A percentile compares a stretch with the other conserved stretches of the same genome.
These are phyloP conservation scores for Synanthedon andrenaeformis DNA, from an alignment of 2,888 invertebrate genomes.

Conservation along the genomic window DNA sequence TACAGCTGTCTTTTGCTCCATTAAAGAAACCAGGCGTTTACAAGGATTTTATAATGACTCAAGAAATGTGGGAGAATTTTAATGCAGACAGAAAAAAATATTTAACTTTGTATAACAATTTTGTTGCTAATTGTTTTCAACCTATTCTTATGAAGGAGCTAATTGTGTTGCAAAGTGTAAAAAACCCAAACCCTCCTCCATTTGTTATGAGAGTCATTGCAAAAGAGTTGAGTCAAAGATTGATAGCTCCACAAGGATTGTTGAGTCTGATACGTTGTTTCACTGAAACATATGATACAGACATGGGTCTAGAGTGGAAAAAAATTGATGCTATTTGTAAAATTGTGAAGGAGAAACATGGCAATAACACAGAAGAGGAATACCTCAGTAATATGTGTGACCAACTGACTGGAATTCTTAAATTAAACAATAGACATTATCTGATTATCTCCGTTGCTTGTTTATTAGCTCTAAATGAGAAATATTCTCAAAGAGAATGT, in stretches of 20 bases:
- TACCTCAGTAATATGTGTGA: constrained; percentile 67
- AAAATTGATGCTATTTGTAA: constrained; percentile 75
- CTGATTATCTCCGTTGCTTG: constrained; percentile 67
- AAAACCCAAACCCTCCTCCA: constrained; percentile 59
- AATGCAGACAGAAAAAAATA: constrained; percentile 63
- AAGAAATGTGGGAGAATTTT: constrained; percentile 64
- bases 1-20: constrained; percentile 78
- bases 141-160: constrained; percentile 76
- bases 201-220: constrained; percentile 75
- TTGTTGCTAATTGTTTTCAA: constrained; percentile 70
- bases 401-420: constrained; percentile 63
- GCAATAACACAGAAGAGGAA: constrained; percentile 41
- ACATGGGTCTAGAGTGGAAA: constrained; percentile 74
- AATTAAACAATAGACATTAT: constrained; percentile 48
- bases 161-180: constrained; percentile 72
- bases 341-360: constrained; percentile 71
- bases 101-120: constrained; percentile 49
- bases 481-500: constrained; percentile 46
- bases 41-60: constrained; percentile 63
- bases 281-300: constrained; percentile 66
- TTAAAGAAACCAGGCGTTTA: constrained; percentile 70
- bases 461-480: constrained; percentile 61
- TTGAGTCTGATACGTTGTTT: constrained; percentile 74
- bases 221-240: constrained; percentile 69
- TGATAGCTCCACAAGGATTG: constrained; percentile 74